These are phyloP conservation scores for Hecatera dysodea DNA, from an alignment of 2,888 invertebrate species.

Conservation along the genomic window DNA sequence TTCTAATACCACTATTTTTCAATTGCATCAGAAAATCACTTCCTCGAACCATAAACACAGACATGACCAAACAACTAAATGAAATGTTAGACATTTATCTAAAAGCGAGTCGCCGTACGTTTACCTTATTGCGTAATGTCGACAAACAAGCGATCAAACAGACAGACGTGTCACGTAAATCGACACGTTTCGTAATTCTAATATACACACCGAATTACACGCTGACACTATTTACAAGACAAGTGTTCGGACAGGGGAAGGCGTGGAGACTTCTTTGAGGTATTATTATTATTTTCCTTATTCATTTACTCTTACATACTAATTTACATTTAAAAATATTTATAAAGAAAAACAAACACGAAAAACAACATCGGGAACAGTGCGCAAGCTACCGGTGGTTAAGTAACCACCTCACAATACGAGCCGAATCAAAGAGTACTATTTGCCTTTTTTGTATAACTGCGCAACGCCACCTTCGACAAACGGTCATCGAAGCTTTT, in stretches of 20 bases:
- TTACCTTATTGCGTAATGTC: conserved; percentile 59
- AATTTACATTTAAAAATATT: too few relatives aligned
- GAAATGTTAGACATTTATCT: conserved; percentile 54
- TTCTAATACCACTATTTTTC: not conserved
- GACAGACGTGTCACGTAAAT: conserved; percentile 70
- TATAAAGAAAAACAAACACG: too few relatives aligned
- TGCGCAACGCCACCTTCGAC: too few relatives aligned
- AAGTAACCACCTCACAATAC: too few relatives aligned
- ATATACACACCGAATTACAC: conserved; percentile 79
- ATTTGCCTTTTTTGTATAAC: too few relatives aligned
- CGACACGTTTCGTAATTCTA: conserved; percentile 73
- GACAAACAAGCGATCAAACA: conserved; percentile 60
- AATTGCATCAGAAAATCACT: conserved; percentile 16
- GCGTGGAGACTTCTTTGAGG: conserved; percentile 54
- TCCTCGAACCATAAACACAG: conserved; percentile 13
- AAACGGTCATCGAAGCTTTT: too few relatives aligned
- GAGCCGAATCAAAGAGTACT: too few relatives aligned
- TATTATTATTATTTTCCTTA: too few relatives aligned
- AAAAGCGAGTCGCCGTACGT: conserved; percentile 39
- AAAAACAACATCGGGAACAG: too few relatives aligned
- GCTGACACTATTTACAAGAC: conserved; percentile 68
- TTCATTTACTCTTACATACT: too few relatives aligned
- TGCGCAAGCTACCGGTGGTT: too few relatives aligned
- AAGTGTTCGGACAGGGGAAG: conserved; percentile 54
- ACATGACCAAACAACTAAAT: conserved; percentile 37